These are phyloP conservation scores for Pogonocichla stellata DNA, from an alignment of 2,113 vertebrate genomes.

Conservation along the genomic window DNA sequence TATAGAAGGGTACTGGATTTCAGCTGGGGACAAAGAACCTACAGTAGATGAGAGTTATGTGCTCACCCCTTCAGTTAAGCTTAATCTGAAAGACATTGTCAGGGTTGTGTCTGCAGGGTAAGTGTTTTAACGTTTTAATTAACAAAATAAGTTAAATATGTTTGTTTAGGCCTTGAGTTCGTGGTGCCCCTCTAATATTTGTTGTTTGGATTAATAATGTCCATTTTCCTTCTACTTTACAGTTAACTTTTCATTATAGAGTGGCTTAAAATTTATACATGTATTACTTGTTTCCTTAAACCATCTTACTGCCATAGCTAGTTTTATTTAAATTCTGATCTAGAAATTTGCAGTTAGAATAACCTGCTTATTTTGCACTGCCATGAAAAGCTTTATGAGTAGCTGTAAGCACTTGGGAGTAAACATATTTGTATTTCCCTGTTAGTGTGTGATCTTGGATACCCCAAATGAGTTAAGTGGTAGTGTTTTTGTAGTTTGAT, in stretches of 20 bases:
- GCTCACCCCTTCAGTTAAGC: conserved; percentile 90
- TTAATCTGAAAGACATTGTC: conserved; percentile 91
- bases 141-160: neutral
- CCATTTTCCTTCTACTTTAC: neutral
- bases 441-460: neutral
- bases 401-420: neutral
- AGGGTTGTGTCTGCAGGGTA: conserved; percentile 94
- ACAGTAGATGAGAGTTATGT: conserved; percentile 87
- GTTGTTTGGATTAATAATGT: neutral
- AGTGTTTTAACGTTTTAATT: conserved; percentile 18
- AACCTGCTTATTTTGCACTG: neutral
- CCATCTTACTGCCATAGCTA: neutral
- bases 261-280: conserved; percentile 39
- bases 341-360: neutral
- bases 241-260: neutral
- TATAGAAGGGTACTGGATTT: conserved; percentile 94
- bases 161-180: neutral
- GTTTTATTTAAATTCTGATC: neutral
- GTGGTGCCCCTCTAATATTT: neutral
- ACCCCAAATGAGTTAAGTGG: neutral
- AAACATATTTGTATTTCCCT: neutral
- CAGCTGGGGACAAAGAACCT: conserved; percentile 87
- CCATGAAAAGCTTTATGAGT: neutral
- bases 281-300: neutral
- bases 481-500: neutral